A percentile compares a stretch with the other conserved stretches of the same genome.
Evolutionary conservation across 2,113 vertebrate species (phyloP).

Genomic region (Mandrillus leucophaeus): DNA sequence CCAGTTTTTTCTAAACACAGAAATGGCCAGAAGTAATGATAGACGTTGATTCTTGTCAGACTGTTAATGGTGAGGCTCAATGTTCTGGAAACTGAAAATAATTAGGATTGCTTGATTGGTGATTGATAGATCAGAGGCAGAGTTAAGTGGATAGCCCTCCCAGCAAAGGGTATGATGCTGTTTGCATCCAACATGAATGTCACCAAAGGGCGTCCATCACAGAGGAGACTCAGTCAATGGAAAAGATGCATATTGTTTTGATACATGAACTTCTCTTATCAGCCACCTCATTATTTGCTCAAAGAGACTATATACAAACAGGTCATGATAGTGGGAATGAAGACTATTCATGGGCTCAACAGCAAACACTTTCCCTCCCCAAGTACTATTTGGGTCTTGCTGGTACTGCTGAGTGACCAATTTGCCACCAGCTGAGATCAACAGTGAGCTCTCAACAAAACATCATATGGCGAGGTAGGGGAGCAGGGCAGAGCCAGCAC

Average conservation of each 20-base stretch:
- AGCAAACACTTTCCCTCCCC: too few relatives aligned
- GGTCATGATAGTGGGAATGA: not conserved
- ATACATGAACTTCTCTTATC: rapidly evolving
- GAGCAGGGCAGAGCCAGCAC: not conserved
- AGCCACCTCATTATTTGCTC: too few relatives aligned
- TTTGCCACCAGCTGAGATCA: not conserved
- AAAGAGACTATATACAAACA: not conserved
- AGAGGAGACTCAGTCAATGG: not conserved
- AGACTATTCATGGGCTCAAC: not conserved
- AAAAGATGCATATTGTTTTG: not conserved
- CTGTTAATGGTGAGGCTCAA: not conserved
- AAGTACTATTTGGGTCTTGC: not conserved
- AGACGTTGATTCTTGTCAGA: not conserved
- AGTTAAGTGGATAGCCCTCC: too few relatives aligned
- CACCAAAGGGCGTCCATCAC: too few relatives aligned
- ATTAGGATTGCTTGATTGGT: not conserved
- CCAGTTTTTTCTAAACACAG: not conserved
- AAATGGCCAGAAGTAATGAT: not conserved
- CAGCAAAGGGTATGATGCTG: rapidly evolving
- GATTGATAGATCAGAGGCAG: not conserved
- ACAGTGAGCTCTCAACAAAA: too few relatives aligned
- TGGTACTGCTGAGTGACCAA: not conserved
- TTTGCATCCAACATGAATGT: rapidly evolving
- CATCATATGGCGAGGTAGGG: not conserved
- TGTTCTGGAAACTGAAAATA: not conserved